Evolutionary conservation across 2,888 invertebrate genomes (phyloP).

Genomic region (Imbricaverruca yamaguchii): DNA sequence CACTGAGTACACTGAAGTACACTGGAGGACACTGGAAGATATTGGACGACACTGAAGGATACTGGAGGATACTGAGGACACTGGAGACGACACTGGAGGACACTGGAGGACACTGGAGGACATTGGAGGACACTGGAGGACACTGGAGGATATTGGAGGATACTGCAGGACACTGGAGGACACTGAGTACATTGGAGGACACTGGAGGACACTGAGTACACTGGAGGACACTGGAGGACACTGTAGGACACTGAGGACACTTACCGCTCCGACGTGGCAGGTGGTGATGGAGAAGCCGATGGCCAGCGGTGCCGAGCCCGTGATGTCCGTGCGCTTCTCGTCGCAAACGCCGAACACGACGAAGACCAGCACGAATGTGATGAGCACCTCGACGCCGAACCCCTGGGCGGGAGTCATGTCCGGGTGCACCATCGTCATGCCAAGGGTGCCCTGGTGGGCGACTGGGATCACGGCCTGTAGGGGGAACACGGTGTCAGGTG

Average conservation of each 20-base stretch:
- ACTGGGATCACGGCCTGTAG: conserved; percentile 58
- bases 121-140: too few relatives aligned
- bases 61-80: too few relatives aligned
- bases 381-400: conserved; percentile 70
- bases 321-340: conserved; percentile 65
- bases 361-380: conserved; percentile 79
- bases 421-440: conserved; percentile 57
- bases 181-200: too few relatives aligned
- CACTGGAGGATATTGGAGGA: too few relatives aligned
- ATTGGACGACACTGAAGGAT: too few relatives aligned
- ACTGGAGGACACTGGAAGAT: too few relatives aligned
- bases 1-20: too few relatives aligned
- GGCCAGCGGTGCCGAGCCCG: conserved; percentile 71
- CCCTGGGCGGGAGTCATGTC: conserved; percentile 64
- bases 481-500: not conserved
- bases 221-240: too few relatives aligned
- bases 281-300: conserved; percentile 80
- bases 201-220: too few relatives aligned
- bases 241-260: conserved; percentile 37
- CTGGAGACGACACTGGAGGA: too few relatives aligned
- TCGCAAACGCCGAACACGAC: conserved; percentile 80
- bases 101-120: too few relatives aligned
- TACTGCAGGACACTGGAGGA: too few relatives aligned
- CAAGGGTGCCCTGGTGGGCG: conserved; percentile 52
- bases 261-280: conserved; percentile 76